These are phyloP conservation scores for Phylloscopus trochilus DNA, from an alignment of 2,113 vertebrate genomes.

Conservation along the genomic window DNA sequence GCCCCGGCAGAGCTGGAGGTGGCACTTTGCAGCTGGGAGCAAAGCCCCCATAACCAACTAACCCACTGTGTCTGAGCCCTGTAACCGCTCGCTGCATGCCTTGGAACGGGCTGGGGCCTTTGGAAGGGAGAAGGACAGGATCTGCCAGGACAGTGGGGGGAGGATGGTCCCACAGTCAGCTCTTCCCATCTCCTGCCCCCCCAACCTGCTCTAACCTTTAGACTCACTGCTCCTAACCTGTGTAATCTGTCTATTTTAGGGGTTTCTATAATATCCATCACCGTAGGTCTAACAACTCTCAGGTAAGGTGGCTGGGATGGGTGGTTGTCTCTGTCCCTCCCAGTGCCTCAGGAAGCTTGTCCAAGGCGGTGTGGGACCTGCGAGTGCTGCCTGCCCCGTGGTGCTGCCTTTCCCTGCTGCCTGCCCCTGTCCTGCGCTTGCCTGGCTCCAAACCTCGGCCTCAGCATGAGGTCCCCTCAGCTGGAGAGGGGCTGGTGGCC, in stretches of 20 bases:
- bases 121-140: background rate
- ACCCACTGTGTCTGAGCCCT: constrained; percentile 20
- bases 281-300: constrained; percentile 54
- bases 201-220: background rate
- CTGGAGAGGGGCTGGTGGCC: background rate
- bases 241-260: constrained; percentile 60
- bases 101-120: background rate
- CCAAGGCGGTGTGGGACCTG: background rate
- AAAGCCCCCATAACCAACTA: constrained; percentile 21
- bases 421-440: accelerated
- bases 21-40: background rate
- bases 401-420: background rate
- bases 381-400: background rate
- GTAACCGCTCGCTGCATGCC: background rate
- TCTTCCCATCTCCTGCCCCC: background rate
- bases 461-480: accelerated
- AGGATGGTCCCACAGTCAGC: background rate
- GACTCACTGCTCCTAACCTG: constrained; percentile 44
- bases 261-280: constrained; percentile 49
- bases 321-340: background rate
- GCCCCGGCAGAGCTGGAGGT: background rate
- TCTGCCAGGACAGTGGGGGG: background rate
- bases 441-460: background rate
- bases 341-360: background rate
- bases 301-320: constrained; percentile 51